Evolutionary conservation across 2,113 vertebrate genomes (phyloP), one percentile per base, ranked within the genome.

Genomic region (Clarias macrocephalus): DNA sequence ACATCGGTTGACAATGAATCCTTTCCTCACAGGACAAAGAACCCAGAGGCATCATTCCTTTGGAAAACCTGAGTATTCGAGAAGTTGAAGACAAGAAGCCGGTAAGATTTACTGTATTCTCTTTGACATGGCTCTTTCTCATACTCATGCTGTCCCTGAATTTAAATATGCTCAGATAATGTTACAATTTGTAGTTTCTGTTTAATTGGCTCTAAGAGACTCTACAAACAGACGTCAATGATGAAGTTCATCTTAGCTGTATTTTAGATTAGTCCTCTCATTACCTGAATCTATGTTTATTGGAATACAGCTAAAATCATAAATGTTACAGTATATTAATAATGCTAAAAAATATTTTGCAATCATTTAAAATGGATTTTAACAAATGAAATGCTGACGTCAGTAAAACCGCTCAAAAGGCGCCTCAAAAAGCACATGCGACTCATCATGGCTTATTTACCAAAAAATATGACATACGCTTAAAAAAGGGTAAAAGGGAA

Each of bases 41-140:
- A 92, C 98, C 98, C 9, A 95, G 98, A 56, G 98, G 98, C 57
- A 99, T 99, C 87, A 99, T 99, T 89, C 98, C 98, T 0, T 85
- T 99, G 87, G 98, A 99, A 94, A 99, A 99, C 90, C 95, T 99
- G 86, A 98, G 98, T 89, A 99, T 99, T 92, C 96, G 97, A 0
- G 98, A 99, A 89, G 97, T 99, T 85, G 98, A 99, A 79, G 98
- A 99, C 90, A 99, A 99, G 92, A 99, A 99, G 82, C 97, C 97
- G 0, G 98, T 99, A 91, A 95, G 97, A 25, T 48, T 12, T 62
- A 11, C n/a, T n/a, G n/a, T n/a, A n/a, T 37, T 60, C 56, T 21
- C 56, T 80, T 60, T 60, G 12, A 13, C 30, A 9, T 33, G 30
- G 7, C 8, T 11, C 68, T 33, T 10, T 0, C n/a, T 76, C 48